Evolutionary conservation across 2,888 invertebrate genomes (phyloP).

Genomic region (Himalopsyche tibetana): DNA sequence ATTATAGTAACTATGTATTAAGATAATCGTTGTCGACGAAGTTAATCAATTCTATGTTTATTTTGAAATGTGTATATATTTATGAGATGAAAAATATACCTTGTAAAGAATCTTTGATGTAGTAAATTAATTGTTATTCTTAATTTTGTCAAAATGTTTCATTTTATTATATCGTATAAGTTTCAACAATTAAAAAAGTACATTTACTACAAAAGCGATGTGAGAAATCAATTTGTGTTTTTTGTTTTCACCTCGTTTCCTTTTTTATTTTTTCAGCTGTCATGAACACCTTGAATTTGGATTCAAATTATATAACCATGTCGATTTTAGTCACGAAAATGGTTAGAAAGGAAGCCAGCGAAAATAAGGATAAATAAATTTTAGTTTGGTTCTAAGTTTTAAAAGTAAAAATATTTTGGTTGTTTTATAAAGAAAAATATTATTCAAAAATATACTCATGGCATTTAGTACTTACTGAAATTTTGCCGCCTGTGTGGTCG

Average conservation of each 20-base stretch:
- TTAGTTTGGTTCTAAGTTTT: too few relatives aligned
- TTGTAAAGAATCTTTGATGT: conserved; percentile 36
- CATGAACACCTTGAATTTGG: too few relatives aligned
- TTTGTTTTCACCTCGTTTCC: neutral
- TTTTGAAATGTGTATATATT: conserved; percentile 41
- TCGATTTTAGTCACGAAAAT: too few relatives aligned
- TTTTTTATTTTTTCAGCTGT: too few relatives aligned
- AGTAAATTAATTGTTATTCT: conserved; percentile 38
- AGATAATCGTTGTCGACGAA: neutral
- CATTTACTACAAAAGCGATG: conserved; percentile 36
- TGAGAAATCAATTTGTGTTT: conserved; percentile 23
- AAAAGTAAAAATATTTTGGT: too few relatives aligned
- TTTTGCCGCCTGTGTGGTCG: too few relatives aligned
- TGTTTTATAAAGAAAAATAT: too few relatives aligned
- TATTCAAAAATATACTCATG: too few relatives aligned
- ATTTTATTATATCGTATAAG: conserved; percentile 12
- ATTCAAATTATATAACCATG: too few relatives aligned
- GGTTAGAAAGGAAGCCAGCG: too few relatives aligned
- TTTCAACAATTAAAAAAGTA: conserved; percentile 33
- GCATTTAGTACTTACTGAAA: too few relatives aligned
- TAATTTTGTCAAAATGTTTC: conserved; percentile 43
- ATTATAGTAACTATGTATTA: neutral
- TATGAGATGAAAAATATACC: conserved; percentile 38
- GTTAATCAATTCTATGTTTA: conserved; percentile 21
- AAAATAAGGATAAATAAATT: too few relatives aligned